phyloP scores from a whole-genome alignment of 2,888 invertebrate species.

The Nomada lathburiana region DNA sequence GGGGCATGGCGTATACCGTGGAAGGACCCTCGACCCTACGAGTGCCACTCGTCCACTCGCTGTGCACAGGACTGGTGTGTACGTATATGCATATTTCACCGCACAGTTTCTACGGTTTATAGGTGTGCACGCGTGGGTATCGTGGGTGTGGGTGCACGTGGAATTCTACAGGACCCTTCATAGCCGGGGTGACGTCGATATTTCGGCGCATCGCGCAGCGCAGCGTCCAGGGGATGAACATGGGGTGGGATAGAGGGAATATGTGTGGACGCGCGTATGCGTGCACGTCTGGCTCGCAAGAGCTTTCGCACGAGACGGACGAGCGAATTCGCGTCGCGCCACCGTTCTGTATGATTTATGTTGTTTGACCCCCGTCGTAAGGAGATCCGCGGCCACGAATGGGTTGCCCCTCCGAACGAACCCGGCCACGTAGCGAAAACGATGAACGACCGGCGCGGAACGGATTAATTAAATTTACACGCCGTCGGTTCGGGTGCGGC shows the following conservation, averaged over 20 bases:
- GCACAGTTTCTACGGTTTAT: slow-evolving; percentile 15
- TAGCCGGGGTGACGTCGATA: slow-evolving; percentile 12
- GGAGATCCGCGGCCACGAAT: slow-evolving; percentile 3
- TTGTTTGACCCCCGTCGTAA: slow-evolving; percentile 1
- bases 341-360: slow-evolving; percentile 8
- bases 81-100: slow-evolving; percentile 3
- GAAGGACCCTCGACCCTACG: slow-evolving; percentile 72
- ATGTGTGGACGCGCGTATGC: no score
- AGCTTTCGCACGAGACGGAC: background rate
- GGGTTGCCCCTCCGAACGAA: background rate
- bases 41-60: slow-evolving; percentile 71
- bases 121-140: slow-evolving; percentile 5
- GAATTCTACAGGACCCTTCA: slow-evolving; percentile 34
- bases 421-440: background rate
- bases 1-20: slow-evolving; percentile 67
- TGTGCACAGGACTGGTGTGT: slow-evolving; percentile 29
- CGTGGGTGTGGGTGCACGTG: slow-evolving; percentile 3
- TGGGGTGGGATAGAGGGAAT: background rate
- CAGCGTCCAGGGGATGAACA: background rate
- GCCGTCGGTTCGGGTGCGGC: background rate
- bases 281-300: background rate
- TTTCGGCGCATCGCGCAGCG: slow-evolving; percentile 10
- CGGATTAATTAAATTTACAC: slow-evolving; percentile 39
- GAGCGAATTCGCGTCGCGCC: slow-evolving; percentile 14
- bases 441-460: slow-evolving; percentile 24